phyloP scores from a whole-genome alignment of 2,113 vertebrate genomes.

The Zonotrichia leucophrys region DNA sequence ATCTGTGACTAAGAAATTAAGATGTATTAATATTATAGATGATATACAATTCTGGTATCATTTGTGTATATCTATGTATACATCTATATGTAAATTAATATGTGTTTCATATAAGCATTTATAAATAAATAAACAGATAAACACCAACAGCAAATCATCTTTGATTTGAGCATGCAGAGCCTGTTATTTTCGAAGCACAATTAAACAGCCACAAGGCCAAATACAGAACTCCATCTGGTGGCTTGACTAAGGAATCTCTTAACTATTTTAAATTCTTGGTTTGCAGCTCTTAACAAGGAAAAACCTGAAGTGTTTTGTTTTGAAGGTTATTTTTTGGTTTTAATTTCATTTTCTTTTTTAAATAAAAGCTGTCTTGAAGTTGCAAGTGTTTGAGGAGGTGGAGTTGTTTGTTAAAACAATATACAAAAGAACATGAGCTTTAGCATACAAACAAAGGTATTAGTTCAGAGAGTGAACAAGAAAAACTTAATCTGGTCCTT shows the following conservation, averaged over 20 bases:
- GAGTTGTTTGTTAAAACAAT: not conserved
- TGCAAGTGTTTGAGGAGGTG: not conserved
- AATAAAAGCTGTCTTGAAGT: not conserved
- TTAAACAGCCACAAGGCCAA: not conserved
- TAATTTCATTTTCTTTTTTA: not conserved
- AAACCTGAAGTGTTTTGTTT: not conserved
- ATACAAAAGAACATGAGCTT: not conserved
- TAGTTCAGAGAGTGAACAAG: not conserved
- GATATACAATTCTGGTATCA: not conserved
- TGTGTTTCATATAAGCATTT: not conserved
- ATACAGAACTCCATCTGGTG: constrained; percentile 24
- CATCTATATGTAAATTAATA: not conserved
- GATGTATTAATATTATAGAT: not conserved
- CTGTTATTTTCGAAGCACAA: not conserved
- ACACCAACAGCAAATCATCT: not conserved
- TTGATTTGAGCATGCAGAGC: not conserved
- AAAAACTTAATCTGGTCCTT: not conserved
- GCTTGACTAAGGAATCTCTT: not conserved
- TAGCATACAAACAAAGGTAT: not conserved
- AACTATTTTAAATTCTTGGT: not conserved
- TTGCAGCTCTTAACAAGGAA: not conserved
- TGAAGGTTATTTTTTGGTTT: not conserved
- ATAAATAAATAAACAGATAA: not conserved
- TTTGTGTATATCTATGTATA: not conserved
- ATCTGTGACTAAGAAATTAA: not conserved